Base-by-base conservation (phyloP, 2,888 invertebrate genomes). In the Thereva nobilitata region DNA sequence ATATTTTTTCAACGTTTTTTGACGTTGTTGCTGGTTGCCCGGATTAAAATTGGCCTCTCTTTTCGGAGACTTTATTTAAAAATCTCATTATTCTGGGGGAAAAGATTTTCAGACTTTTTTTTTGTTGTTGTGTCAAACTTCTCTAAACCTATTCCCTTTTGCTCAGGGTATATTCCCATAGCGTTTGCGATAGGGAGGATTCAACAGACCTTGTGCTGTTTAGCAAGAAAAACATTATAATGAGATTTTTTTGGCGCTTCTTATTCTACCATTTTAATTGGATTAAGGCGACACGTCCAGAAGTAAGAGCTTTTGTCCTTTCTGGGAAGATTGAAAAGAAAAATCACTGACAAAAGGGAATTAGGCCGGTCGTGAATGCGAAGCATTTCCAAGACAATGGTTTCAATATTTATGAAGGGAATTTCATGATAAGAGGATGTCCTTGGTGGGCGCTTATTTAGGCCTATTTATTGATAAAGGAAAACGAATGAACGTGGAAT, bases 281-380 rank as follows among this genome's bases (percentile, higher is more conserved):
- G 71, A 71, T 71, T 71, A 71, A 68, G 71, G 71, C 71, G 71
- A 71, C 71, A 71, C 71, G 71, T 71, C 68, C 66, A 68, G 67
- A 67, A 71, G 69, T 68, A 69, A 70, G 70, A 61, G 42, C 40
- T 12, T 9, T 41, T 47, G 37, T 59, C 41, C 50, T 50, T 41
- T 9, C 41, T 61, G 50, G 10, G 38, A 50, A 55, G 50, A 61
- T 61, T 61, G 61, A 61, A 61, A 61, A 61, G 49, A 50, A 50
- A 41, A 61, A 41, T 12, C 34, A 37, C 50, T 12, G 42, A 61
- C 61, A 61, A 61, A 61, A 50, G 61, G 50, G 61, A 61, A 61
- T 61, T 61, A 61, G 41, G 50, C n/a, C 61, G 41, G 23, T 23
- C 61, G 49, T 50, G 50, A 61, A 50, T 61, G n/a, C 37, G 40